A percentile compares a stretch with the other conserved stretches of the same genome.
Conservation (phyloP, 2,113 vertebrate genomes). For the Malurus cyaneus region DNA sequence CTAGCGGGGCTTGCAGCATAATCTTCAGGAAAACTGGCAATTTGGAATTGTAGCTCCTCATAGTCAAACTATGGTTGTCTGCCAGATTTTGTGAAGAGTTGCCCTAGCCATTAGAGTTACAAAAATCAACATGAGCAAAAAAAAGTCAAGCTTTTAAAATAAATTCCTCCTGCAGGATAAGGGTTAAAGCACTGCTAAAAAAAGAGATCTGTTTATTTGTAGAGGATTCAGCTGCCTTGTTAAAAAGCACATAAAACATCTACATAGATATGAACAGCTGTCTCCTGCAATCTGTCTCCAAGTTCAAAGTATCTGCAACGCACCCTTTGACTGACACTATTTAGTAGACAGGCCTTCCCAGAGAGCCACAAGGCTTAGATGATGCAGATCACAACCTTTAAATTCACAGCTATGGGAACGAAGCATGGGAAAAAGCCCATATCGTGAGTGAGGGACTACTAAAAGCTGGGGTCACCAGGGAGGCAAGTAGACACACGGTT, state of each 20-base stretch:
- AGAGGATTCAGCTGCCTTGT: neutral
- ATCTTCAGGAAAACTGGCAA: neutral
- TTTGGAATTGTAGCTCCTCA: neutral
- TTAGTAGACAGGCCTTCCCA: neutral
- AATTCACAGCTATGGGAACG: neutral
- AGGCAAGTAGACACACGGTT: neutral
- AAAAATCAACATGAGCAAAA: neutral
- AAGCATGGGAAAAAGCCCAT: neutral
- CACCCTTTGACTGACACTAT: neutral
- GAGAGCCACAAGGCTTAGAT: neutral
- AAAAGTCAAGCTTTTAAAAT: neutral
- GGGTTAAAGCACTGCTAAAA: conserved; percentile 14
- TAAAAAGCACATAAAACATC: conserved; percentile 11
- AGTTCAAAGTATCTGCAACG: neutral
- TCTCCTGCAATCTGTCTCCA: neutral
- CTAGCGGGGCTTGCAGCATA: neutral
- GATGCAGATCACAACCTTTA: neutral
- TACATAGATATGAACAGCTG: neutral
- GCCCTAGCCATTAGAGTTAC: neutral
- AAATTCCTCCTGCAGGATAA: neutral
- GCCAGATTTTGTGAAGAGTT: neutral
- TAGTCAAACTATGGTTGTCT: neutral
- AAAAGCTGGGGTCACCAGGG: neutral
- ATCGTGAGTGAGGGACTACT: neutral
- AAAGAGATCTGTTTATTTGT: neutral